Conservation (phyloP, 2,113 vertebrate genomes). For the Illadopsis cleaveri region DNA sequence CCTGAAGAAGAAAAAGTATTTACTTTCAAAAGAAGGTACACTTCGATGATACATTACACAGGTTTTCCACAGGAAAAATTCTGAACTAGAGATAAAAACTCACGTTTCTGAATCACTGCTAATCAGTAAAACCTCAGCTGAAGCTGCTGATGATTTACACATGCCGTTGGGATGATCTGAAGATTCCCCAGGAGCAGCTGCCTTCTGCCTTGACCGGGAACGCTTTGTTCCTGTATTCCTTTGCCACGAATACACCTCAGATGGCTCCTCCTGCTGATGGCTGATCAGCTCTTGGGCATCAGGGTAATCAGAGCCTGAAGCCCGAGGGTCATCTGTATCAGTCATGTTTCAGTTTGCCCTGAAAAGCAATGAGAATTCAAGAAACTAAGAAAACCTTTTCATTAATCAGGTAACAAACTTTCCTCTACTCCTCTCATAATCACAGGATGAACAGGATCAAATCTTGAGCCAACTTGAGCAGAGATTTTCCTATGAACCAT, state of each 20-base stretch:
- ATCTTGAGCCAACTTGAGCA: background rate
- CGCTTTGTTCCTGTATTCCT: fast-evolving
- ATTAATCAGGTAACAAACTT: background rate
- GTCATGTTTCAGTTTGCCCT: background rate
- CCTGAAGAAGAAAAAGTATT: background rate
- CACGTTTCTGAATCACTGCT: constrained; percentile 42
- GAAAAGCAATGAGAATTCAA: background rate
- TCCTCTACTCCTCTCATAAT: background rate
- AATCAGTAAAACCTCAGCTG: background rate
- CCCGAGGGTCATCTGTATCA: background rate
- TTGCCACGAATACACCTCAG: background rate
- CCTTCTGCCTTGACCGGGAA: background rate
- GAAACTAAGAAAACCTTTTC: background rate
- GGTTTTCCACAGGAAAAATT: no score
- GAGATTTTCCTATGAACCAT: background rate
- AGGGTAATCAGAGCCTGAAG: background rate
- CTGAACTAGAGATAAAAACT: background rate
- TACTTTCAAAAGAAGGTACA: background rate
- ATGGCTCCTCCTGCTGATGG: background rate
- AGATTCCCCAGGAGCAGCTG: background rate
- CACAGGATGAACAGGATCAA: background rate
- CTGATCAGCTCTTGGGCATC: background rate
- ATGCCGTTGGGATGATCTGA: background rate
- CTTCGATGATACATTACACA: background rate
- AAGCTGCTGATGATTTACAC: background rate